Conservation (phyloP, 2,113 vertebrate species). For the Heterocephalus glaber region DNA sequence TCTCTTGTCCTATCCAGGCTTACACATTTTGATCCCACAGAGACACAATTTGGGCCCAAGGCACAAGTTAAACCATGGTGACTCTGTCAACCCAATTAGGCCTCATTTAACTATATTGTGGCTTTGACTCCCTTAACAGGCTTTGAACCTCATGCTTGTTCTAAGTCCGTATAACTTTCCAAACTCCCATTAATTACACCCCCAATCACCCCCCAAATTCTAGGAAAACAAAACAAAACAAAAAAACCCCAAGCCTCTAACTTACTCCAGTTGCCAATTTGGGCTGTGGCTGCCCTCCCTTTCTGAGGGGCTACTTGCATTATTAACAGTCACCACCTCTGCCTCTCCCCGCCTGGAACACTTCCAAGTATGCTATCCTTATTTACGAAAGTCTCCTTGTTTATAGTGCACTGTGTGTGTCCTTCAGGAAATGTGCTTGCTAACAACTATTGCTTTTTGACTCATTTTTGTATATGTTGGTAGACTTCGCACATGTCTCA, state of each 20-base stretch:
- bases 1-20: not conserved
- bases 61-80: not conserved
- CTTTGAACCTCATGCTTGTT: not conserved
- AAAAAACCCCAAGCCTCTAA: not conserved
- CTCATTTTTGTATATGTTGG: not conserved
- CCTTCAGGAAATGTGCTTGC: not conserved
- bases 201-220: not conserved
- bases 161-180: not conserved
- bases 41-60: not conserved
- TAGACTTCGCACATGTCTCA: not conserved
- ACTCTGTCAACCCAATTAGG: not conserved
- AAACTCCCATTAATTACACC: not conserved
- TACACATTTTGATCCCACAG: not conserved
- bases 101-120: not conserved
- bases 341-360: not conserved
- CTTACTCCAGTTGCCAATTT: not conserved
- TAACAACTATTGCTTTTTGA: not conserved
- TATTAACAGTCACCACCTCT: not conserved
- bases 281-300: not conserved
- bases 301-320: not conserved
- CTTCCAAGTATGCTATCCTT: not conserved
- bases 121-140: not conserved
- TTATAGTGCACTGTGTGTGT: not conserved
- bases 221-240: not conserved
- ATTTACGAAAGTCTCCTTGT: not conserved